A percentile compares a stretch with the other conserved stretches of the same genome.
phyloP scores from a whole-genome alignment of 2,113 vertebrate genomes.

The Ceyx melanurus region DNA sequence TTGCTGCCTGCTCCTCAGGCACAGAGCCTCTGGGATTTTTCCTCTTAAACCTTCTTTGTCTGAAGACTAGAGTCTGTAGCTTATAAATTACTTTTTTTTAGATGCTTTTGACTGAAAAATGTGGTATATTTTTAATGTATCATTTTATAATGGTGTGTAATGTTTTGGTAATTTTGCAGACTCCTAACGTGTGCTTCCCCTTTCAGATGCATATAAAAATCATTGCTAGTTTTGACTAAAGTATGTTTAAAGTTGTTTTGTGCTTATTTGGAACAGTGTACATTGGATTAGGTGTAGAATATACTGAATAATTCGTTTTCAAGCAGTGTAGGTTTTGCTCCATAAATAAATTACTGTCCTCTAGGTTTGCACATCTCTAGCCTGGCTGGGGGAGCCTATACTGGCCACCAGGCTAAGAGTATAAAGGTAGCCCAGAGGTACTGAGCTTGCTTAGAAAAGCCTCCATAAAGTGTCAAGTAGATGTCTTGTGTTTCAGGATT shows the following conservation, averaged over 20 bases:
- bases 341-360: background rate
- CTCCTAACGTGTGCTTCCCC: background rate
- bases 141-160: background rate
- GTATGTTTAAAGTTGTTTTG: background rate
- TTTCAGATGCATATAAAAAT: background rate
- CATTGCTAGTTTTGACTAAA: background rate
- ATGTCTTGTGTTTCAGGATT: background rate
- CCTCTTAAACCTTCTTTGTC: background rate
- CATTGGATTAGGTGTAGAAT: background rate
- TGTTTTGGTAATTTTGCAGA: background rate
- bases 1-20: background rate
- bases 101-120: background rate
- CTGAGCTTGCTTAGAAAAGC: background rate
- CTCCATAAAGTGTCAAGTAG: background rate
- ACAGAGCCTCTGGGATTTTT: background rate
- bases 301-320: background rate
- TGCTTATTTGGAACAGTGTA: background rate
- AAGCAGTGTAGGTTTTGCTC: background rate
- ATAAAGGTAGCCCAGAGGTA: background rate
- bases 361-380: background rate
- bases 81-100: background rate
- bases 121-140: background rate
- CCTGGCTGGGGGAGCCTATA: background rate
- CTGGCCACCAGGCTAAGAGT: background rate
- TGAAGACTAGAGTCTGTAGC: background rate